Percentiles rank a stretch among this genome's conserved stretches.
Conservation (phyloP, 2,113 vertebrate species). For the Oncorhynchus nerka region DNA sequence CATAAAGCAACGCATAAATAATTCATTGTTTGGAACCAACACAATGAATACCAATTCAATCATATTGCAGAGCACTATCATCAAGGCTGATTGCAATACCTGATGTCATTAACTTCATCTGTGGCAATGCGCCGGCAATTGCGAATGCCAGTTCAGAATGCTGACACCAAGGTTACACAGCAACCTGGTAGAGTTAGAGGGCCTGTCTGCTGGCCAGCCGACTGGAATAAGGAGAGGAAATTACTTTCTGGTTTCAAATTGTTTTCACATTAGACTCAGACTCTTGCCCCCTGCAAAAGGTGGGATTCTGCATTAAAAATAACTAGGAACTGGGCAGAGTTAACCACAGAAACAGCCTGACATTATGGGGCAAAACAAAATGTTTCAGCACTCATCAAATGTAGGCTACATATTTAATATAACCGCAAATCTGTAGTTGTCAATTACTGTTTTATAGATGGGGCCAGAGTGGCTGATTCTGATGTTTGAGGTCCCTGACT, state of each 20-base stretch:
- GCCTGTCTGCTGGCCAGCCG: constrained; percentile 20
- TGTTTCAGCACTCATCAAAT: not conserved
- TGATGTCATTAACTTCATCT: constrained; percentile 59
- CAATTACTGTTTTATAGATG: not conserved
- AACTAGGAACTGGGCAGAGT: not conserved
- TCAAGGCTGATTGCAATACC: constrained; percentile 66
- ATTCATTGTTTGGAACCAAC: constrained; percentile 73
- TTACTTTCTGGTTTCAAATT: constrained; percentile 35
- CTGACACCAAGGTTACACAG: constrained; percentile 50
- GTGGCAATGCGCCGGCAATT: constrained; percentile 60
- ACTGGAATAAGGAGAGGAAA: constrained; percentile 30
- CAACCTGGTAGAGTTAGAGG: constrained; percentile 7
- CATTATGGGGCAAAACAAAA: not conserved
- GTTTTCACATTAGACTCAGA: constrained; percentile 39
- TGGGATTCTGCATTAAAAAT: constrained; percentile 31
- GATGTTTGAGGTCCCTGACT: not conserved
- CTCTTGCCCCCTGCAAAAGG: constrained; percentile 13
- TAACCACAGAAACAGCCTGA: constrained; percentile 3
- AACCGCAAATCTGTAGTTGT: not conserved
- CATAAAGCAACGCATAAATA: constrained; percentile 73
- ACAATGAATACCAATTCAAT: constrained; percentile 75
- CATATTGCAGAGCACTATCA: constrained; percentile 64
- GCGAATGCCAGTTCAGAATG: constrained; percentile 27
- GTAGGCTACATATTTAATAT: not conserved
- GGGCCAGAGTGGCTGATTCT: not conserved